Evolutionary conservation across 1,140 invertebrate genomes (phyloP).

Genomic region (Pseudomyrmex sp.): DNA sequence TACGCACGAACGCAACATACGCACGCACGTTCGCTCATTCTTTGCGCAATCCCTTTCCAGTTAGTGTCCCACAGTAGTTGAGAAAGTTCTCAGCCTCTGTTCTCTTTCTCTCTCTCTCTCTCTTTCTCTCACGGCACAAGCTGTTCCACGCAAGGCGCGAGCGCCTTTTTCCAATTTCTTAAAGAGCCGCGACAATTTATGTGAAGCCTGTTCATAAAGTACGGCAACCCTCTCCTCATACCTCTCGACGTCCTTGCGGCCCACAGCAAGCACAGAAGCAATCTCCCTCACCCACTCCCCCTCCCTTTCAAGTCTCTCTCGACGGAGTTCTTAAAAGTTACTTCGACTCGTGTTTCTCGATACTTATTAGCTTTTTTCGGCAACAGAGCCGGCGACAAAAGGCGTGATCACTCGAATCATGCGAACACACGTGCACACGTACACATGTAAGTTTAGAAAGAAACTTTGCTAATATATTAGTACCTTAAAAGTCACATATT

Average conservation of each 20-base stretch:
- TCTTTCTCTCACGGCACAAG: slow-evolving; percentile 83
- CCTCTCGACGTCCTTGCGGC: slow-evolving; percentile 25
- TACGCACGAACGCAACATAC: neutral
- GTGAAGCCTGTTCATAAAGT: slow-evolving; percentile 85
- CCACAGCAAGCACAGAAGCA: slow-evolving; percentile 28
- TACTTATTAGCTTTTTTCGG: slow-evolving; percentile 83
- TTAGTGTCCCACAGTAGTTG: slow-evolving; percentile 73
- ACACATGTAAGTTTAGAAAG: slow-evolving; percentile 49
- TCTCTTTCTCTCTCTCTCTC: slow-evolving; percentile 80
- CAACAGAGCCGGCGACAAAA: slow-evolving; percentile 48
- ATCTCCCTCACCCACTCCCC: slow-evolving; percentile 35
- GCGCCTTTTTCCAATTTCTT: slow-evolving; percentile 85
- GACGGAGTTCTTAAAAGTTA: slow-evolving; percentile 83
- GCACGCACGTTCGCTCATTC: slow-evolving; percentile 18
- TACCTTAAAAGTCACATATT: slow-evolving; percentile 24
- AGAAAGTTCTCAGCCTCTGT: slow-evolving; percentile 83
- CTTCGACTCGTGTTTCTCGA: slow-evolving; percentile 80
- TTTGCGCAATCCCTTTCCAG: slow-evolving; percentile 45
- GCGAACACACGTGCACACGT: slow-evolving; percentile 62
- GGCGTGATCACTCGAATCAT: slow-evolving; percentile 55
- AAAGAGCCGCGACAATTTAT: slow-evolving; percentile 86
- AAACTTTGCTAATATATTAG: slow-evolving; percentile 82
- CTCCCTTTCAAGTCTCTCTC: slow-evolving; percentile 52
- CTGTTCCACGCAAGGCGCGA: slow-evolving; percentile 81
- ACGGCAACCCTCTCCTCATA: slow-evolving; percentile 71